Conservation (phyloP, 2,888 invertebrate genomes). For the Andrena bicolor region DNA sequence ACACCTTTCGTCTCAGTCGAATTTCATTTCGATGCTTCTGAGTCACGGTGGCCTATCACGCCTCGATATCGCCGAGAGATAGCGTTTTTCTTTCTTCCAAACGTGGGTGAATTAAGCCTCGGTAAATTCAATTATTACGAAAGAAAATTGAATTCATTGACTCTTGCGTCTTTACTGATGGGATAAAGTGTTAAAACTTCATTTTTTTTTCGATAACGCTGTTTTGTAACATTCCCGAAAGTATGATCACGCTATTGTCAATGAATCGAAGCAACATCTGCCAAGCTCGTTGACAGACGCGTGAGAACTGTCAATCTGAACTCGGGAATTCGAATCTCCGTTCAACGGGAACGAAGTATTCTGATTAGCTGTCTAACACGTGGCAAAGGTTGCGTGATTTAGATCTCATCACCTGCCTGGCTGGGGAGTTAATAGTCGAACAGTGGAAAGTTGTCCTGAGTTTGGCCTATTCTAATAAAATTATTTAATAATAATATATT, state of each 20-base stretch:
- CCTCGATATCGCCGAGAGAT: too few species aligned
- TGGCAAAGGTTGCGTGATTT: conserved; percentile 3
- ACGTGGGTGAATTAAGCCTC: too few species aligned
- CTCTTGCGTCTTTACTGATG: too few species aligned
- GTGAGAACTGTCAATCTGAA: not conserved
- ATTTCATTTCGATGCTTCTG: not conserved
- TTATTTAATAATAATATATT: too few species aligned
- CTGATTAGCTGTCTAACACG: conserved; percentile 12
- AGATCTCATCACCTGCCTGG: not conserved
- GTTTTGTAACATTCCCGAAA: not conserved
- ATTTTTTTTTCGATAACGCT: too few species aligned
- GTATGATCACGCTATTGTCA: not conserved
- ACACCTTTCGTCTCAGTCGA: conserved; percentile 7
- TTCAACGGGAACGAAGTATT: conserved; percentile 3
- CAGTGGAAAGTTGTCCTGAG: not conserved
- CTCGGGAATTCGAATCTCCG: not conserved
- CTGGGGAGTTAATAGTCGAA: not conserved
- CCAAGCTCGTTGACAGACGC: not conserved
- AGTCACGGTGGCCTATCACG: not conserved
- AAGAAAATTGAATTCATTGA: too few species aligned
- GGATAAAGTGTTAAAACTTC: too few species aligned
- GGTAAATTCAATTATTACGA: too few species aligned
- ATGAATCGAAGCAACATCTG: not conserved
- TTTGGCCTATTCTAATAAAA: too few species aligned
- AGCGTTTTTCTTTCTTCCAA: too few species aligned